phyloP scores from a whole-genome alignment of 2,888 invertebrate species.

The Aquatica leii region DNA sequence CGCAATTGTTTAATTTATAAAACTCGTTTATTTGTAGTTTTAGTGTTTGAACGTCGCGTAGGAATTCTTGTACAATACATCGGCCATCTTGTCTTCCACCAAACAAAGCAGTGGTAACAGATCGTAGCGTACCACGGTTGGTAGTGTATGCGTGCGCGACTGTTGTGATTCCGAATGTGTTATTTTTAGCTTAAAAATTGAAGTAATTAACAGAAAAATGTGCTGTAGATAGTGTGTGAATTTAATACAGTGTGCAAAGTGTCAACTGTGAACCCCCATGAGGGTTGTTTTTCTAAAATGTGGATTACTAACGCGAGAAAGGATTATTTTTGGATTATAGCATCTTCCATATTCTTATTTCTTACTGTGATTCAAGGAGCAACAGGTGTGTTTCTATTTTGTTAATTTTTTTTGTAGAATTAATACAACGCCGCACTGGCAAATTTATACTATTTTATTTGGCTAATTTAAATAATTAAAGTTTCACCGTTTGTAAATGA shows the following conservation, averaged over 20 bases:
- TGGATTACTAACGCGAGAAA: conserved; percentile 73
- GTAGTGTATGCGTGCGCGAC: conserved; percentile 36
- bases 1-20: too few relatives aligned
- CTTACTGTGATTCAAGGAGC: conserved; percentile 65
- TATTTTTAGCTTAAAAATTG: conserved; percentile 27
- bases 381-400: conserved; percentile 64
- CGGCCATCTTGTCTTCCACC: conserved; percentile 58
- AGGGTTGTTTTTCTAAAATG: conserved; percentile 65
- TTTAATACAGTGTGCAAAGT: conserved; percentile 62
- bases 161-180: conserved; percentile 34
- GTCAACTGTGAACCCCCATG: conserved; percentile 57
- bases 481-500: too few relatives aligned
- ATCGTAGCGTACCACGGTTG: conserved; percentile 42
- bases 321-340: conserved; percentile 74
- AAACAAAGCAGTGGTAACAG: conserved; percentile 52
- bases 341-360: conserved; percentile 62
- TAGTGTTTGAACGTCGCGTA: conserved; percentile 47
- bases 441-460: too few relatives aligned
- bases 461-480: too few relatives aligned
- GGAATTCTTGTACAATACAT: conserved; percentile 50
- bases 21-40: background rate
- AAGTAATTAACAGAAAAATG: conserved; percentile 43
- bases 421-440: too few relatives aligned
- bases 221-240: conserved; percentile 51
- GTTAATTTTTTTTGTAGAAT: background rate